Percentiles rank a stretch among this genome's conserved stretches.
Conservation (phyloP, 2,113 vertebrate genomes). For the Tautogolabrus adspersus region DNA sequence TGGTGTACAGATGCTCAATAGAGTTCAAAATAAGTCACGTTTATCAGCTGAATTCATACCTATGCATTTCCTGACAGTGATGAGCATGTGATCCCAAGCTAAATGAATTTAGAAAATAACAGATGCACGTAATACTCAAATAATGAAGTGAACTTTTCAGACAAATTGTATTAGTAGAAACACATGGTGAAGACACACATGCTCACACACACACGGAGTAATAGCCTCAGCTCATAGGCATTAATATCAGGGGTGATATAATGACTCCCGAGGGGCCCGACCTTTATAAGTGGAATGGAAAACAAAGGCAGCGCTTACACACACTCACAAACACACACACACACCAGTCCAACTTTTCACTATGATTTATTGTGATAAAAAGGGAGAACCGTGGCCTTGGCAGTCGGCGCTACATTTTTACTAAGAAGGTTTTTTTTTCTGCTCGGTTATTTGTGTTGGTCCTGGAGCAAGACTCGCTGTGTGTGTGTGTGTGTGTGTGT, state of each 20-base stretch:
- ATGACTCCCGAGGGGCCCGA: constrained; percentile 75
- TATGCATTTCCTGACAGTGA: too few species aligned
- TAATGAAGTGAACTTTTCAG: constrained; percentile 27
- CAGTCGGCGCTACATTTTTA: constrained; percentile 56
- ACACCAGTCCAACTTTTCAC: constrained; percentile 20
- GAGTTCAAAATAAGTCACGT: too few species aligned
- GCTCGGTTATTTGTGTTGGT: constrained; percentile 68
- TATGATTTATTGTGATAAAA: constrained; percentile 78
- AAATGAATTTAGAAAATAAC: neutral
- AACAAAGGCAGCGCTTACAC: constrained; percentile 76
- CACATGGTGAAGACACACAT: constrained; percentile 28
- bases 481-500: too few species aligned
- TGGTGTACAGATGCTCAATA: too few species aligned
- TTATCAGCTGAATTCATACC: too few species aligned
- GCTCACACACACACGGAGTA: constrained; percentile 27
- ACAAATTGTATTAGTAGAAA: constrained; percentile 43
- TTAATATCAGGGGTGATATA: constrained; percentile 69
- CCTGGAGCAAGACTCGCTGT: neutral
- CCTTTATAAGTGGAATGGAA: constrained; percentile 83
- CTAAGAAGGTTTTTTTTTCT: constrained; percentile 57
- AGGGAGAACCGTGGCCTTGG: constrained; percentile 75
- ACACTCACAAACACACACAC: constrained; percentile 29
- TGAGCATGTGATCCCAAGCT: too few species aligned
- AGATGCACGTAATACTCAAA: neutral
- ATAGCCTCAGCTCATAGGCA: constrained; percentile 52